Base-by-base conservation (phyloP, 2,888 invertebrate species). In the Perizoma affinitatum region DNA sequence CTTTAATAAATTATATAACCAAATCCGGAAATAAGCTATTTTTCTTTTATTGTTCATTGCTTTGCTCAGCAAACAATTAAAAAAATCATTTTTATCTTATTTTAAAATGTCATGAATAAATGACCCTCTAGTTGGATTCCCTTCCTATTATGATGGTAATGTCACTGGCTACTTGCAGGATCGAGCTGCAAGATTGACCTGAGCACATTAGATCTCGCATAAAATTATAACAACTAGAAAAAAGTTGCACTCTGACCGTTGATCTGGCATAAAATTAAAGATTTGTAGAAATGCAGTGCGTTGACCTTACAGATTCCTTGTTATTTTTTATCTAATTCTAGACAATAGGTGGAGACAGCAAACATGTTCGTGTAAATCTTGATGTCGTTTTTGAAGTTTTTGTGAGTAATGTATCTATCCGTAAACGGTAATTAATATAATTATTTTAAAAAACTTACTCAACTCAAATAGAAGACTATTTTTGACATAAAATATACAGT, bases 91-190 rank as follows among this genome's bases (percentile, higher is more conserved):
- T 38, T 9, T 34, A 54, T 34, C 40, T 46, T 38, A 40, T 22
- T 22, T 22, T 49, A 9, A 64, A 38, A 52, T 74, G 56, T 56
- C 60, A 54, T 60, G 65, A 59, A 65, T 59, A 61, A 79, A 61
- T 66, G 63, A 73, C 82, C 84, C 84, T 80, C 78, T 65, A 63
- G 8, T 44, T 47, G 48, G 35, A 49, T n/a, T 36, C 34, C 33
- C 61, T 54, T 40, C 53, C 73, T 74, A 86, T 90, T 91, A 79
- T 89, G 58, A 90, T 91, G 90, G 64, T 78, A 90, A 90, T 88
- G 43, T 33, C 56, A 61, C 64, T 49, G 57, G 63, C 65, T 65
- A 63, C 66, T 63, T 65, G 65, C 67, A 52, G 67, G 65, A 71
- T 78, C 79, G 75, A 73, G 86, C 87, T 87, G 90, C 87, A 87